Base-by-base conservation (phyloP, 2,113 vertebrate species). In the Dendropsophus ebraccatus region DNA sequence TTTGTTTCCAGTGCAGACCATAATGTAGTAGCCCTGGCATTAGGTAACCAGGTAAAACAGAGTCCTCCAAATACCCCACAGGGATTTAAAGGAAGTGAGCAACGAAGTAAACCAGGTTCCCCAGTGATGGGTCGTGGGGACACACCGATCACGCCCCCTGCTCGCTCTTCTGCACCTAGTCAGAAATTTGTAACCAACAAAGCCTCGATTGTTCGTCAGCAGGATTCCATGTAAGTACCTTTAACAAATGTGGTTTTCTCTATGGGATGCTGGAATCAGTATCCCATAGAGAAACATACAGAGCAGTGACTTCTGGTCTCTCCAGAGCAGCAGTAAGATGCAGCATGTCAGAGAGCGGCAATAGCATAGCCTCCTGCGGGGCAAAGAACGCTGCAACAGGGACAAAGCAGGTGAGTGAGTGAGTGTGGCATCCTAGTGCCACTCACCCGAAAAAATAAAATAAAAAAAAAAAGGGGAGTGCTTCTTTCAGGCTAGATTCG, bases 21-120 rank as follows among this genome's bases (percentile, higher is more conserved):
- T 88, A 94, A 91, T 70, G 97, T 45, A 14, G 28, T 74, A 17
- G 98, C 91, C 95, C 96, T 76, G 97, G 2, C 92, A 21, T 45
- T 88, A 77, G 35, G 82, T 56, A 88, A 87, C 65, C 91, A 92
- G 67, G 89, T 91, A 82, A 97, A 94, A 90, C 89, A 93, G 78
- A 87, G 88, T 69, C 92, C 93, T 78, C 83, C 92, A 0, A 96
- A 96, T 47, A 95, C 93, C 62, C 86, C 89, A 8, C 82, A 88
- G 67, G 87, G 88, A 1, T 91, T 93, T 62, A 96, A 96, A 96
- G 96, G 91, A 91, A 97, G 95, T 0, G 96, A 95, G 78, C 92
- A 92, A 84, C 92, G 91, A 1, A 88, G 91, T 56, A 96, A 95
- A 90, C 93, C 94, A 8, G 54, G 47, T 2, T 78, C 87, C 13